Evolutionary conservation across 2,797 vertebrate genomes (phyloP).

Genomic region (Myotis findleyi): DNA sequence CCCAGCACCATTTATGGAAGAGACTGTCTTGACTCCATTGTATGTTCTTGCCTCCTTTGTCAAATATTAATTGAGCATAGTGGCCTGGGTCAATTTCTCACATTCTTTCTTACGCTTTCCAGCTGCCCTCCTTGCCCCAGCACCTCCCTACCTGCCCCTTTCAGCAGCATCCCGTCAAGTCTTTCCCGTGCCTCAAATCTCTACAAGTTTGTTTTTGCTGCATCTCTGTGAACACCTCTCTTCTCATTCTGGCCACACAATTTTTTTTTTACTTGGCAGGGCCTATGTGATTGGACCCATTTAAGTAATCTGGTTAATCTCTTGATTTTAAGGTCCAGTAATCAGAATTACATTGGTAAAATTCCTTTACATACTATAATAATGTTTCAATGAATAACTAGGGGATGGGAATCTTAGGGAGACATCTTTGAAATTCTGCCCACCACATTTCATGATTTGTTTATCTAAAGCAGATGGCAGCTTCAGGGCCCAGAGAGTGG

Average conservation of each 20-base stretch:
- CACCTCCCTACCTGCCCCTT: not conserved
- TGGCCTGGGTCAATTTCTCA: not conserved
- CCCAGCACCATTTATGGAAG: too few species aligned
- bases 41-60: too few species aligned
- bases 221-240: not conserved
- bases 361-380: not conserved
- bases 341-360: conserved; percentile 22
- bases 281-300: not conserved
- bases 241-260: not conserved
- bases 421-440: not conserved
- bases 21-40: too few species aligned
- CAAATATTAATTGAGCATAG: too few species aligned
- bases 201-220: not conserved
- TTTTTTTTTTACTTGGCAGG: not conserved
- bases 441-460: not conserved
- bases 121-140: not conserved
- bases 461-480: not conserved
- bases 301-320: not conserved
- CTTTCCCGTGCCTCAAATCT: not conserved
- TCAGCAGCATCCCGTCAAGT: not conserved
- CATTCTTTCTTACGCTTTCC: not conserved
- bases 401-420: not conserved
- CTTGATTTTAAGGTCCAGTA: not conserved
- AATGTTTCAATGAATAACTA: conserved; percentile 21
- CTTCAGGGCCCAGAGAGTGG: not conserved